Conservation (phyloP, 2,113 vertebrate species). For the Enhydra lutris region DNA sequence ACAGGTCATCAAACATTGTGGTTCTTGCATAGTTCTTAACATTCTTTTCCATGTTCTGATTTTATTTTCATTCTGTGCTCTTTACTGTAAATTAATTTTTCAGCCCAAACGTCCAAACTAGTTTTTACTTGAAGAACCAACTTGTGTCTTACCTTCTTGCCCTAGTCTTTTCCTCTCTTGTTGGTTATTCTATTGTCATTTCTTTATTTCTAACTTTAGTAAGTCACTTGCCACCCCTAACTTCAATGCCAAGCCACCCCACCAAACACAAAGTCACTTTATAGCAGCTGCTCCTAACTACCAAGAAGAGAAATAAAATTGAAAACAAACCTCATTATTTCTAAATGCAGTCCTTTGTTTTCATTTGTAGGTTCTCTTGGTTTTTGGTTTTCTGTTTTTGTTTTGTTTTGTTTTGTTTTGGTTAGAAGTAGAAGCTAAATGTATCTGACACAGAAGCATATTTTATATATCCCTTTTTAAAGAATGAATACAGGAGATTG, state of each 20-base stretch:
- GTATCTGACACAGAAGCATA: background rate
- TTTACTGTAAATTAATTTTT: conserved; percentile 25
- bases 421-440: background rate
- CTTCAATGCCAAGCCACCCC: background rate
- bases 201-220: background rate
- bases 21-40: background rate
- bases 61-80: conserved; percentile 27
- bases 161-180: background rate
- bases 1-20: conserved; percentile 41
- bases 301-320: conserved; percentile 12
- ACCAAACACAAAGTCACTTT: background rate
- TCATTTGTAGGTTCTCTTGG: background rate
- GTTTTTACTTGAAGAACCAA: background rate
- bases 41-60: conserved; percentile 31
- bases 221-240: background rate
- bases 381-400: background rate
- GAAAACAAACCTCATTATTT: background rate
- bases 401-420: too few species aligned
- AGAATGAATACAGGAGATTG: background rate
- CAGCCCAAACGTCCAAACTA: background rate
- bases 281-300: background rate
- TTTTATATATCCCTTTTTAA: background rate
- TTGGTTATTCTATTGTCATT: background rate
- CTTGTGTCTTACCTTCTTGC: background rate
- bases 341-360: background rate